Evolutionary conservation across 2,888 invertebrate species (phyloP).

Genomic region (Caenorhabditis becei): DNA sequence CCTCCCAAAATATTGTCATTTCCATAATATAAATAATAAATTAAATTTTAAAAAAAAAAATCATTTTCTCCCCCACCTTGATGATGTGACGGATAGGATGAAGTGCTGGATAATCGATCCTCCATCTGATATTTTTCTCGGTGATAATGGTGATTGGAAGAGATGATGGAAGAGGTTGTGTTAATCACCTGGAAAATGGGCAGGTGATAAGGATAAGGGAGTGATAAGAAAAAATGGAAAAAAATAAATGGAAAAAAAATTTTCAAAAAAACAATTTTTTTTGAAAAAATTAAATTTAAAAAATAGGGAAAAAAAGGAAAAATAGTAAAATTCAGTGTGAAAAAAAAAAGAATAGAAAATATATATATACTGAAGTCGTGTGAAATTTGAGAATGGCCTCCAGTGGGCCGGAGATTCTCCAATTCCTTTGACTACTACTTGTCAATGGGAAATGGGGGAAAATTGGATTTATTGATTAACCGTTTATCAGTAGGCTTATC

Average conservation of each 20-base stretch:
- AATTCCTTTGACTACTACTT: constrained; percentile 27
- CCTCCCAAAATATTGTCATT: too few relatives aligned
- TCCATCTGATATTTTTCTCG: constrained; percentile 27
- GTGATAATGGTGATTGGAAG: neutral
- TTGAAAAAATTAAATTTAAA: constrained; percentile 8
- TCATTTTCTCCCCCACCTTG: constrained; percentile 28
- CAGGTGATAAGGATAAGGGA: neutral
- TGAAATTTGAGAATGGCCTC: constrained; percentile 36
- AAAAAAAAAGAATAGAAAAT: neutral
- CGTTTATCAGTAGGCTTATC: too few relatives aligned
- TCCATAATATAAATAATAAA: too few relatives aligned
- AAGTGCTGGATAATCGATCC: constrained; percentile 55
- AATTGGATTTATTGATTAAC: too few relatives aligned
- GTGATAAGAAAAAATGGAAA: neutral
- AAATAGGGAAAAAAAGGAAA: constrained; percentile 5
- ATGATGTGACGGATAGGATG: constrained; percentile 45
- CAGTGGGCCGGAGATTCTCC: constrained; percentile 18
- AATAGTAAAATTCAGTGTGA: neutral
- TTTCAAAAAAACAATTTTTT: neutral
- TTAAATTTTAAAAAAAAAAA: too few relatives aligned
- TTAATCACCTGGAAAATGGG: constrained; percentile 33
- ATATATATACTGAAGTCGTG: neutral
- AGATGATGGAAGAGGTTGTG: constrained; percentile 1
- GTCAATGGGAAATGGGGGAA: constrained; percentile 17
- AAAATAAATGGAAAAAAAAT: too few relatives aligned